Base-by-base conservation (phyloP, 1,140 invertebrate genomes). In the Drosophila neocordata region DNA sequence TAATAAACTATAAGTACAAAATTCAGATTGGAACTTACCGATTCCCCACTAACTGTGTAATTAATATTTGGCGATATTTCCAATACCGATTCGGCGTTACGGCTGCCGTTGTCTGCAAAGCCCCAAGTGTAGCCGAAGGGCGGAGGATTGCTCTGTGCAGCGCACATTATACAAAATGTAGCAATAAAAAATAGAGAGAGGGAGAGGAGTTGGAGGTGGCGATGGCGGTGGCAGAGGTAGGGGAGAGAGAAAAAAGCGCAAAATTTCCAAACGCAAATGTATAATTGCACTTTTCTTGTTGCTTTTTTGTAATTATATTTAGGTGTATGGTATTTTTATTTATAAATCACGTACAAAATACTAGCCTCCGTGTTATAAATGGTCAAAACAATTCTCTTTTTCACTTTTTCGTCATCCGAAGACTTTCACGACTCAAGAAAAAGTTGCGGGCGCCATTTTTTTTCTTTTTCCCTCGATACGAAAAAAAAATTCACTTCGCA, bases 61-160 rank as follows among this genome's bases (percentile, higher is more conserved):
- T 91, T 92, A 66, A 92, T 91, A 84, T 91, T 92, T 65, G 91
- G 89, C 76, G 91, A 90, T 90, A 92, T 92, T 70, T 92, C 91
- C 73, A 92, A 82, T 44, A 92, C 90, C 53, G 89, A 90, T 69
- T 92, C 91, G 59, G 89, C 74, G 58, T 79, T 77, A 64, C 82
- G 82, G 75, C 77, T 82, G 61, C 81, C 87, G 73, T 91, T 91
- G 81, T 91, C 91, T 60, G 91, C 84, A 69, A 92, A 91, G 51
- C 89, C 82, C 91, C 91, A 92, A 72, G 91, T 74, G 70, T 92
- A 92, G 73, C 91, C 90, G 62, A 91, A 92, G 78, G 82, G 87
- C 74, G 82, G 74, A 65, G 91, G 89, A 78, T 92, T 92, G 77
- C 88, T 90, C 75, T 92, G 91, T 75, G 91, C 91, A 76, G 91